phyloP scores from a whole-genome alignment of 2,888 invertebrate genomes.

The Arenicola marina region DNA sequence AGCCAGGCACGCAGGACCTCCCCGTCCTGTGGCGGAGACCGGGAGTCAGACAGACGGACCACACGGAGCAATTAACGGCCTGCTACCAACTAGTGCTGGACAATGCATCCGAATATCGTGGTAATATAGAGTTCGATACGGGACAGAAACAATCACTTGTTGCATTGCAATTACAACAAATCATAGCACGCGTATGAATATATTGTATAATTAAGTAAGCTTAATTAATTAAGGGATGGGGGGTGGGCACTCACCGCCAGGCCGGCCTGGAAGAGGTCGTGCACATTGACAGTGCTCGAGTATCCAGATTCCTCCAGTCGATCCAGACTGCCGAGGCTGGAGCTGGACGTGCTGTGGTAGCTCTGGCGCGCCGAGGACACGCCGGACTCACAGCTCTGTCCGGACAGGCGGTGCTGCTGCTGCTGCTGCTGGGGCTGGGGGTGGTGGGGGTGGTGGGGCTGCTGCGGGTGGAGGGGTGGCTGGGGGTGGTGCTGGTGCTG shows the following conservation, averaged over 20 bases:
- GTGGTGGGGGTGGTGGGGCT: no score
- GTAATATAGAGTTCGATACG: no score
- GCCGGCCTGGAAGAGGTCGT: slow-evolving; percentile 57
- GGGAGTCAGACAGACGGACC: no score
- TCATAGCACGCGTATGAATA: no score
- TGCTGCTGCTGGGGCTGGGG: no score
- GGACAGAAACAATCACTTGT: no score
- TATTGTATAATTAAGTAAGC: not conserved
- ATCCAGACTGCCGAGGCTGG: slow-evolving; percentile 64
- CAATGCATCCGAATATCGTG: no score
- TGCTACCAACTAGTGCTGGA: no score
- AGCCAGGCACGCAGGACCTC: slow-evolving; percentile 94
- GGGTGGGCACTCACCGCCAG: slow-evolving; percentile 45
- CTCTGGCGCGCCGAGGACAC: slow-evolving; percentile 46
- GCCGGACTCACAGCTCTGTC: slow-evolving; percentile 62
- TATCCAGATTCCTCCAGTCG: slow-evolving; percentile 69
- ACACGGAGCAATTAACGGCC: no score
- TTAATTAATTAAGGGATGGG: not conserved
- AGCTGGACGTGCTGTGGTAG: slow-evolving; percentile 61
- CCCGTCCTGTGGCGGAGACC: slow-evolving; percentile 67
- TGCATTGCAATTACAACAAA: no score
- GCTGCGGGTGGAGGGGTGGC: no score
- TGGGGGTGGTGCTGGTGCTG: no score
- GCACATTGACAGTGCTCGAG: slow-evolving; percentile 57
- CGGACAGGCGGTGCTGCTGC: slow-evolving; percentile 56